A percentile compares a stretch with the other conserved stretches of the same genome.
Evolutionary conservation across 1,140 invertebrate genomes (phyloP).

Genomic region (Nephotettix cincticeps): DNA sequence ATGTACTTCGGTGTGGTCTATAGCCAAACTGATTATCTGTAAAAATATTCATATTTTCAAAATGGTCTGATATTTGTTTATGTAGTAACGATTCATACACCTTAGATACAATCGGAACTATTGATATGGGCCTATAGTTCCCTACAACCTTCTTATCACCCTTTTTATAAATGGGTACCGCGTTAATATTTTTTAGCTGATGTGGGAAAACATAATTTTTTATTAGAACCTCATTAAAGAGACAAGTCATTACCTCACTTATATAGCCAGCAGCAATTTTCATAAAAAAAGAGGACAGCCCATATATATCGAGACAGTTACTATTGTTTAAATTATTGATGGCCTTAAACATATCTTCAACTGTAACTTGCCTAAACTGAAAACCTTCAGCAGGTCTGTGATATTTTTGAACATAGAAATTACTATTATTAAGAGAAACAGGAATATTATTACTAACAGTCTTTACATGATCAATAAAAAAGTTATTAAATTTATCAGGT

Average conservation of each 20-base stretch:
- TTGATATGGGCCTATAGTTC: background rate
- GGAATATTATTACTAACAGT: background rate
- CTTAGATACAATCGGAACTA: too few relatives aligned
- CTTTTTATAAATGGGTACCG: background rate
- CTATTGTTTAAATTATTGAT: background rate
- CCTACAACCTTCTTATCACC: background rate
- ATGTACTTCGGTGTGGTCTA: background rate
- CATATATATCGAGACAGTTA: background rate
- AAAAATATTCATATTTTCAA: too few relatives aligned
- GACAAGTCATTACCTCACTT: background rate
- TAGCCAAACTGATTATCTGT: too few relatives aligned
- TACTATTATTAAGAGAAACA: background rate
- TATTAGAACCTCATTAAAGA: background rate
- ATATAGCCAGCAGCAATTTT: background rate
- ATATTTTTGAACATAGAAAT: background rate
- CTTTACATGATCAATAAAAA: background rate
- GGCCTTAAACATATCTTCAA: background rate
- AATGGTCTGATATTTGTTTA: background rate
- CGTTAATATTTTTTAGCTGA: background rate
- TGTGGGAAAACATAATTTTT: background rate
- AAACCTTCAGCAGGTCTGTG: background rate
- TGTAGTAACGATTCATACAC: background rate
- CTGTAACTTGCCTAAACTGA: background rate
- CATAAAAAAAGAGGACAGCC: background rate
- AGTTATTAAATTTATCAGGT: background rate